Conservation (phyloP, 2,888 invertebrate genomes). For the Tetropium fuscum region DNA sequence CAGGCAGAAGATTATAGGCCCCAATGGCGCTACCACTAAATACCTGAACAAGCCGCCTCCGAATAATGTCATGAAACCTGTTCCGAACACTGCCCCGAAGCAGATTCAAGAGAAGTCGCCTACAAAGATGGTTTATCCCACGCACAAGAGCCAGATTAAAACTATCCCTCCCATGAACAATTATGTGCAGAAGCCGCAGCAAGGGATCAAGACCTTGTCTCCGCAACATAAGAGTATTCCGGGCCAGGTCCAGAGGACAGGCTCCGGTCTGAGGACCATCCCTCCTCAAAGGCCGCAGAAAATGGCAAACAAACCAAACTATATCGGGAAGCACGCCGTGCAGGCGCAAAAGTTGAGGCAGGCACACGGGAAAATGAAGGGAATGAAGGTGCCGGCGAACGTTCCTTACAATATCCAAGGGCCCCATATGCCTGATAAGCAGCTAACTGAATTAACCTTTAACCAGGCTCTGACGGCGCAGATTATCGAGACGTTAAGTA, state of each 20-base stretch:
- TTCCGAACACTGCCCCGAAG: slow-evolving; percentile 43
- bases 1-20: slow-evolving; percentile 58
- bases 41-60: slow-evolving; percentile 55
- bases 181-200: slow-evolving; percentile 51
- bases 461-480: slow-evolving; percentile 74
- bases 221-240: slow-evolving; percentile 57
- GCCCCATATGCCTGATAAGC: slow-evolving; percentile 41
- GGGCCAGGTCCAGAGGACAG: slow-evolving; percentile 57
- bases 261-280: slow-evolving; percentile 61
- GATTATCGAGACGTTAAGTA: slow-evolving; percentile 72
- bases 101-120: slow-evolving; percentile 47
- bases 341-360: slow-evolving; percentile 62
- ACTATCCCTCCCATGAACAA: slow-evolving; percentile 57
- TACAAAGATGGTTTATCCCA: slow-evolving; percentile 54
- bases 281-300: slow-evolving; percentile 62
- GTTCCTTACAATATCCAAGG: slow-evolving; percentile 29
- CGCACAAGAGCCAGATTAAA: slow-evolving; percentile 61
- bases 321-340: slow-evolving; percentile 65
- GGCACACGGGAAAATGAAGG: slow-evolving; percentile 37
- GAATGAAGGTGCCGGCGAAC: slow-evolving; percentile 30
- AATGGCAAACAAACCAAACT: slow-evolving; percentile 62
- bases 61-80: slow-evolving; percentile 46
- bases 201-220: slow-evolving; percentile 59
- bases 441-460: slow-evolving; percentile 67
- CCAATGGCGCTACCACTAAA: slow-evolving; percentile 59